phyloP scores from a whole-genome alignment of 2,888 invertebrate species.

The Phalera bucephala region DNA sequence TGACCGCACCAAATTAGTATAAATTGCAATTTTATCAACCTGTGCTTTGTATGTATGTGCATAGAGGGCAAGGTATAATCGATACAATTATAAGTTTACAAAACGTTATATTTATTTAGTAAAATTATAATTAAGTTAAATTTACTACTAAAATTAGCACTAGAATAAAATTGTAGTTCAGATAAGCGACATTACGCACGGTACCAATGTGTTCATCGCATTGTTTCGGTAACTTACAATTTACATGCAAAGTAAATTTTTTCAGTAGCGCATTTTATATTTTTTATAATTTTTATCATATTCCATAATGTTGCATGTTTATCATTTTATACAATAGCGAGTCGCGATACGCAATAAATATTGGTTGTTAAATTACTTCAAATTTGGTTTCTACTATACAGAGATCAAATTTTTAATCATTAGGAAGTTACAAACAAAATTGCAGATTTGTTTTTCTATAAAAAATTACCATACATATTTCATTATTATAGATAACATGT shows the following conservation, averaged over 20 bases:
- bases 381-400: conserved; percentile 72
- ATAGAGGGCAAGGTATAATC: conserved; percentile 52
- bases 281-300: conserved; percentile 46
- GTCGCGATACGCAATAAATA: conserved; percentile 52
- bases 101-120: conserved; percentile 63
- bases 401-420: conserved; percentile 67
- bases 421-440: conserved; percentile 59
- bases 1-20: conserved; percentile 3
- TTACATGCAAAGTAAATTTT: conserved; percentile 32
- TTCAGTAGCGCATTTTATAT: conserved; percentile 31
- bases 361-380: conserved; percentile 44
- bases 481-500: conserved; percentile 76
- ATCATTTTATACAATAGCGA: conserved; percentile 38
- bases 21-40: conserved; percentile 19
- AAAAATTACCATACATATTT: conserved; percentile 78
- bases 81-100: conserved; percentile 60
- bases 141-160: conserved; percentile 68
- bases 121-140: conserved; percentile 64
- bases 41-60: conserved; percentile 35
- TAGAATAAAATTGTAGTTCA: conserved; percentile 49
- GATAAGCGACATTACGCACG: conserved; percentile 39
- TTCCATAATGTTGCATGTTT: conserved; percentile 33
- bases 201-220: conserved; percentile 41
- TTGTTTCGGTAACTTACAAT: conserved; percentile 59
- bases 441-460: conserved; percentile 78